These are phyloP conservation scores for Toxonevra muliebris DNA, from an alignment of 2,888 invertebrate species.

Conservation along the genomic window DNA sequence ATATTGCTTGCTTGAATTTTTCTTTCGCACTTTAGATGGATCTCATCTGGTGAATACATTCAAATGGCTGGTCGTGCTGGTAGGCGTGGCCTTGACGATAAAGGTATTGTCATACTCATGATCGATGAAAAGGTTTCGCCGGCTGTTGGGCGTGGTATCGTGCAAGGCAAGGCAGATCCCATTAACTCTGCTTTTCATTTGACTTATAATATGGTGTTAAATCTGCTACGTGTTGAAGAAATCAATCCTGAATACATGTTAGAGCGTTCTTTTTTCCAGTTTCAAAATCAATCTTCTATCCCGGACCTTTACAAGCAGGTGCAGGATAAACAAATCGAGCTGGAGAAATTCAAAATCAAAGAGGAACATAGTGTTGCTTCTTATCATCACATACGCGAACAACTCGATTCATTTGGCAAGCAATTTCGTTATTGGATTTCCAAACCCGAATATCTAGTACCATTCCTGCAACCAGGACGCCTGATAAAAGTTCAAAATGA, in stretches of 20 bases:
- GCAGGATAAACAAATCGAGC: constrained; percentile 71
- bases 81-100: constrained; percentile 94
- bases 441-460: constrained; percentile 86
- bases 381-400: constrained; percentile 86
- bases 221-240: constrained; percentile 96
- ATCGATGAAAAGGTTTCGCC: constrained; percentile 95
- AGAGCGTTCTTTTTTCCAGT: constrained; percentile 97
- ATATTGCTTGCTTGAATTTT: not conserved
- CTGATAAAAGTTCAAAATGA: constrained; percentile 90
- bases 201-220: constrained; percentile 98
- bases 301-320: constrained; percentile 85
- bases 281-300: constrained; percentile 96
- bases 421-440: constrained; percentile 84
- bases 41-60: constrained; percentile 98
- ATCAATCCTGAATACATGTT: constrained; percentile 99
- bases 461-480: constrained; percentile 94
- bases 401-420: constrained; percentile 77
- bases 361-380: constrained; percentile 81
- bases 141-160: constrained; percentile 76
- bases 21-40: constrained; percentile 72
- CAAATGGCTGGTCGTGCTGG: constrained; percentile 99
- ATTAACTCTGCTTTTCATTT: constrained; percentile 99
- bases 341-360: constrained; percentile 72
- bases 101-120: constrained; percentile 97
- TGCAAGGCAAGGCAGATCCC: constrained; percentile 93